Base-by-base conservation (phyloP, 2,797 vertebrate species). In the Tenualosa ilisha region DNA sequence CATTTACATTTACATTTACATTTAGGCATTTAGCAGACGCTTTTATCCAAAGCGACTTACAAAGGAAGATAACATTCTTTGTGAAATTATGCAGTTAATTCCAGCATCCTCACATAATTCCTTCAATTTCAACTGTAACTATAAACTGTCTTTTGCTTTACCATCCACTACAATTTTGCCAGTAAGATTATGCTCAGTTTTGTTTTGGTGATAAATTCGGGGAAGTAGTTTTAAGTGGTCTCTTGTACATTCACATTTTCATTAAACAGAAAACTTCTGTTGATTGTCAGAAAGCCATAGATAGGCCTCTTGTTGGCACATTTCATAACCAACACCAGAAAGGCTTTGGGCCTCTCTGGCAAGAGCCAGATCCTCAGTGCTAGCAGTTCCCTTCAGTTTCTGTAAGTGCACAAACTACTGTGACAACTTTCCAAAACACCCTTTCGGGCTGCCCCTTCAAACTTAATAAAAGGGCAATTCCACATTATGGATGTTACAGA, bases 171-270 rank as follows among this genome's bases (percentile, higher is more conserved):
- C 54, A 17, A 56, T 22, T 56, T 56, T 56, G 54, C 54, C 54
- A 20, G 6, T 54, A 50, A 50, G 49, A 50, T 50, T 9, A 11
- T 6, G n/a, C 6, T 46, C 43, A 46, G n/a, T n/a, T 46, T 46
- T 53, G 9, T n/a, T n/a, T 24, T 61, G 22, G 59, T 24, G 7
- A 61, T 61, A 9, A 61, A 11, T 24, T 9, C 59, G 11, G 50
- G 50, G 9, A 51, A 51, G 50, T 51, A 7, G 50, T 51, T n/a
- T n/a, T n/a, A n/a, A n/a, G n/a, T n/a, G n/a, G n/a, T n/a, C n/a
- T n/a, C n/a, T n/a, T n/a, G 54, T 54, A 75, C 40, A 79, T 79
- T 79, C 72, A 79, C 72, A 79, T 79, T 79, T 43, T 22, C 13
- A 31, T 12, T 37, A 40, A 75, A 43, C 31, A 75, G 31, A 46